A percentile compares a stretch with the other conserved stretches of the same genome.
Conservation (phyloP, 2,797 vertebrate genomes). For the Myoxocephalus aenaeus region DNA sequence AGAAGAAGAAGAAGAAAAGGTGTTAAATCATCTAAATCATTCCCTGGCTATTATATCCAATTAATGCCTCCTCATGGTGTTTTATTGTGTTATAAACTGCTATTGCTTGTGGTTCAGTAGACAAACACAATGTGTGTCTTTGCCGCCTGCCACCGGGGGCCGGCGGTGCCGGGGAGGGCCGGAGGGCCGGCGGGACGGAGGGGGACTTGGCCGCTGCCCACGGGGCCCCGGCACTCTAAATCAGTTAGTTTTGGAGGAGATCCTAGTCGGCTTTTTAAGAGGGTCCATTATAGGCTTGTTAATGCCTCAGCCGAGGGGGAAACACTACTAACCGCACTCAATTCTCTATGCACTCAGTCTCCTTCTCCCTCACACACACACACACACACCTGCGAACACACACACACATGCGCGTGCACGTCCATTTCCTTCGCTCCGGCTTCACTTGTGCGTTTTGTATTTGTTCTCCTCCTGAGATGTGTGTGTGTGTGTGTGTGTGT, state of each 20-base stretch:
- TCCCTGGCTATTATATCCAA: slow-evolving; percentile 89
- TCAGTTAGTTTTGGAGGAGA: slow-evolving; percentile 90
- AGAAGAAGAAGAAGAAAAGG: slow-evolving; percentile 72
- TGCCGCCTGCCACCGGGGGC: slow-evolving; percentile 84
- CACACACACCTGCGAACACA: slow-evolving; percentile 35
- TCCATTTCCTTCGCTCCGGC: slow-evolving; percentile 40
- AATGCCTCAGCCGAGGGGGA: slow-evolving; percentile 85
- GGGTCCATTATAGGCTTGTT: slow-evolving; percentile 88
- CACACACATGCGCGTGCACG: slow-evolving; percentile 39
- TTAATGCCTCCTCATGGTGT: slow-evolving; percentile 93
- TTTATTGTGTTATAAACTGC: slow-evolving; percentile 95
- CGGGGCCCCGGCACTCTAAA: slow-evolving; percentile 82
- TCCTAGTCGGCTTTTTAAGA: slow-evolving; percentile 86
- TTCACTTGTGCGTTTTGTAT: slow-evolving; percentile 22
- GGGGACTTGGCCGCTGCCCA: slow-evolving; percentile 83
- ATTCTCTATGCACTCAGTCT: slow-evolving; percentile 75
- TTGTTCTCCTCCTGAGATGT: slow-evolving; percentile 33
- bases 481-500: slow-evolving; percentile 36
- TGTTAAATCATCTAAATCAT: slow-evolving; percentile 88
- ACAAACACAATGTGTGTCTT: slow-evolving; percentile 91
- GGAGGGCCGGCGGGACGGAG: slow-evolving; percentile 34
- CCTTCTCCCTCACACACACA: slow-evolving; percentile 38
- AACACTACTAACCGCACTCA: slow-evolving; percentile 82
- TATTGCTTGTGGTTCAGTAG: slow-evolving; percentile 92
- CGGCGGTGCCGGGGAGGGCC: slow-evolving; percentile 78